Conservation (phyloP, 2,113 vertebrate species). For the Smithornis capensis region DNA sequence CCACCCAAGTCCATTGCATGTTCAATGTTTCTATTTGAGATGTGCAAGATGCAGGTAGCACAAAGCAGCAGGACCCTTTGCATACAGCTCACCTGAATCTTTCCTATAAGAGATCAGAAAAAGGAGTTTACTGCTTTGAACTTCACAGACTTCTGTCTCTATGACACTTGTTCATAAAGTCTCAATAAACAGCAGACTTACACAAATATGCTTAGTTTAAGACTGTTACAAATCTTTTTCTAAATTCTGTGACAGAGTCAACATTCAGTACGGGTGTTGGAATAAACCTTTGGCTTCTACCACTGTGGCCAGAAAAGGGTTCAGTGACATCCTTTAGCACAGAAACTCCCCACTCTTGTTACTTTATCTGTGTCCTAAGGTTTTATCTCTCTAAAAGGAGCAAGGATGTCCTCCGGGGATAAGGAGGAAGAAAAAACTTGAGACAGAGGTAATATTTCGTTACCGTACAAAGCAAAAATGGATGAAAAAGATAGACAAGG, state of each 20-base stretch:
- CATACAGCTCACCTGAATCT: neutral
- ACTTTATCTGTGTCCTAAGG: slow-evolving; percentile 50
- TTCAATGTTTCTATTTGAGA: neutral
- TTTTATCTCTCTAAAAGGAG: slow-evolving; percentile 65
- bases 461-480: slow-evolving; percentile 25
- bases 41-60: neutral
- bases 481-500: neutral
- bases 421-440: slow-evolving; percentile 39
- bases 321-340: slow-evolving; percentile 56
- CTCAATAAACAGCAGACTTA: neutral
- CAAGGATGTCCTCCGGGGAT: slow-evolving; percentile 68
- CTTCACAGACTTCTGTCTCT: slow-evolving; percentile 21
- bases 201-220: slow-evolving; percentile 14
- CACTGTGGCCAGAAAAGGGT: slow-evolving; percentile 39
- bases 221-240: neutral
- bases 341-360: slow-evolving; percentile 10
- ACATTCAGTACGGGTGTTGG: slow-evolving; percentile 37
- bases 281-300: slow-evolving; percentile 45
- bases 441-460: slow-evolving; percentile 21
- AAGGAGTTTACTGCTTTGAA: slow-evolving; percentile 44
- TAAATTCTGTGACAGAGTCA: slow-evolving; percentile 36
- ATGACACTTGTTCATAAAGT: neutral
- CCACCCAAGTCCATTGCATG: neutral
- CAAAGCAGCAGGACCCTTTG: neutral
- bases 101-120: neutral